A percentile compares a stretch with the other conserved stretches of the same genome.
phyloP scores from a whole-genome alignment of 2,113 vertebrate genomes.

The Cololabis saira region DNA sequence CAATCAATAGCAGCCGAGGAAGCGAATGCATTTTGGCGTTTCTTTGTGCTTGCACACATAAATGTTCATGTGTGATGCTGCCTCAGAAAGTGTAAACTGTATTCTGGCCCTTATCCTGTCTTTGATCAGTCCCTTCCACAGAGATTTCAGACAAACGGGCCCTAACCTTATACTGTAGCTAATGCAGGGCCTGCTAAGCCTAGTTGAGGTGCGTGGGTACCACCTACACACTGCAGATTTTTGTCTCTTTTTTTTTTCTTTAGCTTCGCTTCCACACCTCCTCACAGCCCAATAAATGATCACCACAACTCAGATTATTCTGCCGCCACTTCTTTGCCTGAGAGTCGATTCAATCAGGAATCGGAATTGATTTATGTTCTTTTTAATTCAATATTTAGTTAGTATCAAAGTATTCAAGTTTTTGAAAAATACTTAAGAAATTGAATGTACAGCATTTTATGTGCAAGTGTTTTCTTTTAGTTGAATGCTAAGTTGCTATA shows the following conservation, averaged over 20 bases:
- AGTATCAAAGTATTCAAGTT: background rate
- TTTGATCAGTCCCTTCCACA: constrained; percentile 79
- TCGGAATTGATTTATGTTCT: background rate
- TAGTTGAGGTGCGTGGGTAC: constrained; percentile 64
- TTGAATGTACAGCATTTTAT: too few relatives aligned
- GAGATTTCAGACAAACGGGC: constrained; percentile 69
- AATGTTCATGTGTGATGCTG: constrained; percentile 48
- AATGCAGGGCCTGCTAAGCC: constrained; percentile 51
- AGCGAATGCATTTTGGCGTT: constrained; percentile 35
- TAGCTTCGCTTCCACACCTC: constrained; percentile 57
- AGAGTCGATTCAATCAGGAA: background rate
- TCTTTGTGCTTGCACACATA: constrained; percentile 50
- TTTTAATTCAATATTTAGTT: background rate
- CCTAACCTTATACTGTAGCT: constrained; percentile 49
- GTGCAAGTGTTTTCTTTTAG: too few relatives aligned
- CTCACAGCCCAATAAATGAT: constrained; percentile 44
- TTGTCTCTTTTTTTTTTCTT: constrained; percentile 50
- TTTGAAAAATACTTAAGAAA: too few relatives aligned
- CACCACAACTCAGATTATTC: constrained; percentile 35
- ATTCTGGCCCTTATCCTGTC: constrained; percentile 63
- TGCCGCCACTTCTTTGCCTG: constrained; percentile 9
- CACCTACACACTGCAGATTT: constrained; percentile 67
- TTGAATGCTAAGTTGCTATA: too few relatives aligned
- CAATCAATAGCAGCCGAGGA: constrained; percentile 66
- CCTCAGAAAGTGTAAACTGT: constrained; percentile 56